Base-by-base conservation (phyloP, 2,888 invertebrate genomes). In the Amiota minor region DNA sequence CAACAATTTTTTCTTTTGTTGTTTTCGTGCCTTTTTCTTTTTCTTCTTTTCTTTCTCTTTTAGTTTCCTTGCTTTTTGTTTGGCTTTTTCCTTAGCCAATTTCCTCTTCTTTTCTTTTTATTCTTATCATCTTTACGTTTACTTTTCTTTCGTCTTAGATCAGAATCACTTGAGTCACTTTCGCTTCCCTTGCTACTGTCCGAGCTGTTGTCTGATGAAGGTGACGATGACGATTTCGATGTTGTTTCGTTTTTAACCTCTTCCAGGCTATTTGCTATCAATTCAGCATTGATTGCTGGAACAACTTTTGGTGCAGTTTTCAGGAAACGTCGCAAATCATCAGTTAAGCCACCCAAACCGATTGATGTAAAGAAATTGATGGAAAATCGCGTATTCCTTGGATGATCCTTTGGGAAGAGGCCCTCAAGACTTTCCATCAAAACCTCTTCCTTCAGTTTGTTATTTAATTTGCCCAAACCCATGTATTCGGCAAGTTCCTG, bases 311-410 rank as follows among this genome's bases (percentile, higher is more conserved):
- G 90, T 0, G 89, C 89, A 76, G 83, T 89, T 78, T 97, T 97
- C 78, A 98, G 91, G 90, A 97, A 97, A 84, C 97, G 96, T 74
- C 97, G 91, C 59, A 98, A 90, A 84, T 97, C 97, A 90, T 98
- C 97, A 0, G 99, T 99, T 1, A 99, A 91, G 0, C 98, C 98
- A 73, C 99, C 99, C 72, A 99, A 92, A 81, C 99, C 98, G 86
- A 98, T 98, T 0, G 97, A 96, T 0, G 98, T 98, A 89, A 98
- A 98, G 91, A 98, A 98, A 88, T 98, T 98, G 69, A 99, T 99
- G 0, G 99, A 96, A 91, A 99, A 99, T 85, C 99, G 92, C 0
- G 98, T 98, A 88, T 99, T 97, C 87, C 96, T 94, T 0, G 99
- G 98, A 91, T 98, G 96, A 87, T 99, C 98, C 72, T 97, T 92